Percentiles rank a stretch among this genome's conserved stretches.
Conservation (phyloP, 1,140 invertebrate species). For the Amyelois transitella region DNA sequence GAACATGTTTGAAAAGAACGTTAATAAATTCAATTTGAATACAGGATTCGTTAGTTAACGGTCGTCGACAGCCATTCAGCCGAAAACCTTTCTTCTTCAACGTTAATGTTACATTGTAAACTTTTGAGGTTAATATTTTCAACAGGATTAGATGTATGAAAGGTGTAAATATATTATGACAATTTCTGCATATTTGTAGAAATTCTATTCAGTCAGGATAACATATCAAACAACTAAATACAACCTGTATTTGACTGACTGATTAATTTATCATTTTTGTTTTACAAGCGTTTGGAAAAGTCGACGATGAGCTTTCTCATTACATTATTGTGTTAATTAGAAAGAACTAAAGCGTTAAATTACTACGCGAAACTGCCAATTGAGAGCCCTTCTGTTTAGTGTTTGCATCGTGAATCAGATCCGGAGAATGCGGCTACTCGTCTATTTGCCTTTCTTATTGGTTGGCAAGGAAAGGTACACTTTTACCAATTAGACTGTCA, state of each 20-base stretch:
- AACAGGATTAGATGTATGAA: no score
- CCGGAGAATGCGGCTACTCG: constrained; percentile 24
- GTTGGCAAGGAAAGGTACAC: constrained; percentile 52
- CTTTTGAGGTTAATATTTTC: neutral
- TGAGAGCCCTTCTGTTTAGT: constrained; percentile 1
- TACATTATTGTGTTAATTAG: neutral
- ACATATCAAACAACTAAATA: no score
- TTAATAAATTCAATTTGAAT: constrained; percentile 58
- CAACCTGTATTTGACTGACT: no score
- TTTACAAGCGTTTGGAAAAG: neutral
- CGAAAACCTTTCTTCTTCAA: neutral
- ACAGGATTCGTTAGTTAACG: constrained; percentile 53
- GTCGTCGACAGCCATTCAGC: constrained; percentile 17
- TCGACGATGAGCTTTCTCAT: constrained; percentile 6
- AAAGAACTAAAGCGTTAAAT: neutral
- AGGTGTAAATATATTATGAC: no score
- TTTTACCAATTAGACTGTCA: constrained; percentile 65
- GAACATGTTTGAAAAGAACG: constrained; percentile 34
- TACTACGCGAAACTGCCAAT: neutral
- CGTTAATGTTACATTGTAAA: neutral
- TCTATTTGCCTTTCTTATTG: constrained; percentile 60
- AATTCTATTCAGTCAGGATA: no score
- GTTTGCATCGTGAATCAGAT: constrained; percentile 28
- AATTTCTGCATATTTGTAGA: no score
- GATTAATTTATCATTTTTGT: neutral